Conservation (phyloP, 1,140 invertebrate species). For the Drosophila virilis region DNA sequence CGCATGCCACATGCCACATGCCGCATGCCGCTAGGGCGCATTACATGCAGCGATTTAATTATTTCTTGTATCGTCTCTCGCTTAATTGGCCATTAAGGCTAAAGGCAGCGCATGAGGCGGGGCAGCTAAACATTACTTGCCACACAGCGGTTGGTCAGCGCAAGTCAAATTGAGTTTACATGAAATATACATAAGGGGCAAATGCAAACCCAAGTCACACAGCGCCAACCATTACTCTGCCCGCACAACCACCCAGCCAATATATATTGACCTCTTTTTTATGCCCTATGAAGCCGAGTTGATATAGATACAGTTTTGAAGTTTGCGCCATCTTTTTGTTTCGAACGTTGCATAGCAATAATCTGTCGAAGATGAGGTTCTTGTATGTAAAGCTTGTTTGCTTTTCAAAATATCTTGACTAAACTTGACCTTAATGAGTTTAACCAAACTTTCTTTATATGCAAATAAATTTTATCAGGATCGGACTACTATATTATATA, state of each 20-base stretch:
- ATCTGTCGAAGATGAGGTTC: too few relatives aligned
- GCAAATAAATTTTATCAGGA: too few relatives aligned
- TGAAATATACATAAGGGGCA: slow-evolving; percentile 66
- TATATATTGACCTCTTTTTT: slow-evolving; percentile 65
- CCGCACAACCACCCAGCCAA: neutral
- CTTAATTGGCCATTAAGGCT: slow-evolving; percentile 83
- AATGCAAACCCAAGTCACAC: neutral
- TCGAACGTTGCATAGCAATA: too few relatives aligned
- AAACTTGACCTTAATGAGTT: too few relatives aligned
- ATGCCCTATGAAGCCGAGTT: neutral
- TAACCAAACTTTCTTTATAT: too few relatives aligned
- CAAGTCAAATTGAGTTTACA: slow-evolving; percentile 71
- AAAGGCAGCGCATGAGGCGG: neutral
- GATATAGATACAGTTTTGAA: too few relatives aligned
- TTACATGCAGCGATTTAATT: slow-evolving; percentile 81
- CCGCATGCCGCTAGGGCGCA: slow-evolving; percentile 22
- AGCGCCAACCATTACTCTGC: neutral
- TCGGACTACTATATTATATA: too few relatives aligned
- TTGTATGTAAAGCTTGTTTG: too few relatives aligned
- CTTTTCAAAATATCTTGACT: too few relatives aligned
- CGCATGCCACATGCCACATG: slow-evolving; percentile 13
- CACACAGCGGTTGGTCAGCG: slow-evolving; percentile 60
- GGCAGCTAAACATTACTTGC: slow-evolving; percentile 20
- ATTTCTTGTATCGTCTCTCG: slow-evolving; percentile 83
- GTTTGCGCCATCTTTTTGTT: too few relatives aligned